Base-by-base conservation (phyloP, 1,140 invertebrate species). In the Penaeus indicus region DNA sequence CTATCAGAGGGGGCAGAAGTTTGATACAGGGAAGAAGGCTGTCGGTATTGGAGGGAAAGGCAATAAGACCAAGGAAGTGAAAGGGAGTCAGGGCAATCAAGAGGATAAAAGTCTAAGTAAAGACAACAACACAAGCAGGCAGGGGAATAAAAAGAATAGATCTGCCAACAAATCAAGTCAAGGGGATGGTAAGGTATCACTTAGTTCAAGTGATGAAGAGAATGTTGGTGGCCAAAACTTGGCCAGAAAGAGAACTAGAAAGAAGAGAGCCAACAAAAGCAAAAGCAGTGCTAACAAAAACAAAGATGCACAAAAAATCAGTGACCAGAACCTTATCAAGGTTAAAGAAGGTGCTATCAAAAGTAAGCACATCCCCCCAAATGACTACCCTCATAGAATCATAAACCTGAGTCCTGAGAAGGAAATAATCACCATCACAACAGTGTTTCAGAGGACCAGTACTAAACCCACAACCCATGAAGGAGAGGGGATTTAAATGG, bases 331-430 rank as follows among this genome's bases (percentile, higher is more conserved):
- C 25, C 27, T 32, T 75, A 27, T 85, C 19, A 75, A 13, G 1
- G 61, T 19, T 85, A 75, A 32, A 27, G 83, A 85, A 75, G 83
- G n/a, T 75, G 83, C 83, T 13, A 85, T 85, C n/a, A 85, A 85
- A 75, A 72, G 67, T 21, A 85, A 85, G 69, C 83, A 85, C 83
- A 75, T 85, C 83, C 42, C 67, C 75, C 42, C 54, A 67, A 27
- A 47, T 86, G 25, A 86, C 75, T 54, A 54, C 54, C 54, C 54
- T 69, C 77, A 38, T 25, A 86, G 62, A 32, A 42, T 86, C 81
- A 47, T 80, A 42, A 62, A 77, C 81, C 42, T 80, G n/a, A 62
- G 85, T 13, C 78, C 85, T 22, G 85, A 86, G 64, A 86, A 81
- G 38, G 85, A 86, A 81, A 81, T 86, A 63, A 79, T 86, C 38